Percentiles rank a stretch among this genome's conserved stretches.
phyloP scores from a whole-genome alignment of 2,888 invertebrate genomes.

The Dinocampus coccinellae region DNA sequence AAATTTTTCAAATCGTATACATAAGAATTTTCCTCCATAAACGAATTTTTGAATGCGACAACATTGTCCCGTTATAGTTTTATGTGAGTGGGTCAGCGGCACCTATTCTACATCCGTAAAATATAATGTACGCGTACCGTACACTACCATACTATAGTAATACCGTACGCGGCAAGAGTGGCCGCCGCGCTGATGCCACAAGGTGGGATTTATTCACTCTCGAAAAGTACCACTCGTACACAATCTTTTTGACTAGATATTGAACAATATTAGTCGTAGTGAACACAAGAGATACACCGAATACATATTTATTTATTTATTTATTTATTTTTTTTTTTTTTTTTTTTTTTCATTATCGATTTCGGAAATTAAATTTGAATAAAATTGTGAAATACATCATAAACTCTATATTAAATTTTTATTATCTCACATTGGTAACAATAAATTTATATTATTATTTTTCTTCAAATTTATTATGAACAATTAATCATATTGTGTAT shows the following conservation, averaged over 20 bases:
- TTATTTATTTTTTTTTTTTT: no score
- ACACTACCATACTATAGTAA: slow-evolving; percentile 29
- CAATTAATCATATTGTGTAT: no score
- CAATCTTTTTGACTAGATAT: slow-evolving; percentile 52
- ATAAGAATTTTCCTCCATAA: slow-evolving; percentile 7
- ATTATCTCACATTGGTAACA: no score
- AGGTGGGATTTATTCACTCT: slow-evolving; percentile 44
- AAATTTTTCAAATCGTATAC: neutral
- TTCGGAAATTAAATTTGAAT: no score
- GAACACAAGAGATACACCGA: slow-evolving; percentile 56
- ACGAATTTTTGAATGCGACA: slow-evolving; percentile 18
- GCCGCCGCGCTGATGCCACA: slow-evolving; percentile 14
- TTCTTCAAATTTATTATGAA: no score
- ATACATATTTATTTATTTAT: slow-evolving; percentile 44
- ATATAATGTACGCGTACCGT: slow-evolving; percentile 36
- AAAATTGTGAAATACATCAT: no score
- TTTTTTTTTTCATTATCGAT: no score
- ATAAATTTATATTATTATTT: no score
- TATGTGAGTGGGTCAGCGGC: slow-evolving; percentile 67
- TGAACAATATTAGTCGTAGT: slow-evolving; percentile 62
- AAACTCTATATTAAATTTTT: no score
- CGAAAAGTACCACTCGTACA: slow-evolving; percentile 46
- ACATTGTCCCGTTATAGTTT: slow-evolving; percentile 64
- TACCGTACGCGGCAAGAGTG: slow-evolving; percentile 8
- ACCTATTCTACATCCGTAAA: slow-evolving; percentile 42